Percentiles rank a stretch among this genome's conserved stretches.
Evolutionary conservation across 2,888 invertebrate genomes (phyloP).

Genomic region (Conops quadrifasciatus): DNA sequence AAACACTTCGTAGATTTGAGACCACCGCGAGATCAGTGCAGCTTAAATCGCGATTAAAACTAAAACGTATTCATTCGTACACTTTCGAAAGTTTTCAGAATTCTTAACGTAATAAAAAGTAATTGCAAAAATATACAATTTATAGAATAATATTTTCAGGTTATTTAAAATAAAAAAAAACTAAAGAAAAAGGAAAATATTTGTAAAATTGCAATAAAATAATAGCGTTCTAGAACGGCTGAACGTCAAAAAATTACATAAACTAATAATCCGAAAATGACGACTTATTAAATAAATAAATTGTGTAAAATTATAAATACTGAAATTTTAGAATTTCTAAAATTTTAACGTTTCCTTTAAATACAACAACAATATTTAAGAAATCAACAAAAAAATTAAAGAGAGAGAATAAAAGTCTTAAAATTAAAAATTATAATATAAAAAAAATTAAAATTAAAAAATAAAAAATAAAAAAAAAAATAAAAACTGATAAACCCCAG

Average conservation of each 20-base stretch:
- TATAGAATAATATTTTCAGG: neutral
- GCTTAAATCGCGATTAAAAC: conserved; percentile 26
- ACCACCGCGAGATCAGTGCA: conserved; percentile 5
- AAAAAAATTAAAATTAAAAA: neutral
- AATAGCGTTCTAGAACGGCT: too few species aligned
- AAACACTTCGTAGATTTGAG: too few species aligned
- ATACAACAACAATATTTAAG: too few species aligned
- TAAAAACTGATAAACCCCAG: neutral
- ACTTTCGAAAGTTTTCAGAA: conserved; percentile 14
- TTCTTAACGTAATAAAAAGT: neutral
- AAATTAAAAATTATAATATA: neutral
- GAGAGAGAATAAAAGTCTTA: neutral
- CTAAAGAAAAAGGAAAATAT: neutral
- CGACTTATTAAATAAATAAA: too few species aligned
- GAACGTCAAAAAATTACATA: neutral
- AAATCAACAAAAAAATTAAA: too few species aligned
- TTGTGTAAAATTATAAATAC: too few species aligned
- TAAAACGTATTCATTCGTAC: neutral
- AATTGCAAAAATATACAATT: neutral
- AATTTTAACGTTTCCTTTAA: too few species aligned
- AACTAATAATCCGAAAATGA: neutral
- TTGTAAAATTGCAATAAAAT: neutral
- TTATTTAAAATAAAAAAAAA: neutral
- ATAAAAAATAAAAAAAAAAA: neutral
- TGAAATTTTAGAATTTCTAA: too few species aligned